phyloP scores from a whole-genome alignment of 2,888 invertebrate genomes.

The Cheilosia pagana region DNA sequence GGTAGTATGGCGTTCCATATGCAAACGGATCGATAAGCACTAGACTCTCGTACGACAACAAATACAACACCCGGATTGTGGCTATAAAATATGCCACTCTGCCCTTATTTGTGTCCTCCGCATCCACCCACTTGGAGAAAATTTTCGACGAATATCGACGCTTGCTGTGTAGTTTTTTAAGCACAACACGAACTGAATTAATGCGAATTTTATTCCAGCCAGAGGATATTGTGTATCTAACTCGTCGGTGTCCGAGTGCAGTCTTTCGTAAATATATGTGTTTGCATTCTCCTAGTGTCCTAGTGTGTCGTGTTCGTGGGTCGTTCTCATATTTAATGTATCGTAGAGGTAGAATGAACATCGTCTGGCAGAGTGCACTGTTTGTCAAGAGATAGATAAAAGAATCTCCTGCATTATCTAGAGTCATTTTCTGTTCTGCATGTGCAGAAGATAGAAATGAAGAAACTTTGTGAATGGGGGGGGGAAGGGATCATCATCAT shows the following conservation, averaged over 20 bases:
- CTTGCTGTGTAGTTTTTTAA: conserved; percentile 20
- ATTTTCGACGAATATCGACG: conserved; percentile 36
- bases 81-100: conserved; percentile 37
- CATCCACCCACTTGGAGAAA: conserved; percentile 18
- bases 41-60: conserved; percentile 5
- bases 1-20: conserved; percentile 26
- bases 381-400: conserved; percentile 45
- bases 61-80: conserved; percentile 26
- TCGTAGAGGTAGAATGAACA: conserved; percentile 20
- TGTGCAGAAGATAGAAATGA: conserved; percentile 32
- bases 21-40: conserved; percentile 36
- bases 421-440: background rate
- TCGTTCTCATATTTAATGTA: conserved; percentile 55
- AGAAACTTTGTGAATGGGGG: background rate
- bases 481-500: conserved; percentile 41
- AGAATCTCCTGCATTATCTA: conserved; percentile 17
- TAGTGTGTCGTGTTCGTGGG: conserved; percentile 25
- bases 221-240: conserved; percentile 3
- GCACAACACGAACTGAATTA: conserved; percentile 45
- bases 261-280: conserved; percentile 5
- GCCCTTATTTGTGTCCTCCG: conserved; percentile 20
- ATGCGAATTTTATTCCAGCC: conserved; percentile 42
- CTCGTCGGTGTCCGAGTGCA: background rate
- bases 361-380: conserved; percentile 34
- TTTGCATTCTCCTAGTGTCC: conserved; percentile 24